Conservation (phyloP, 2,888 invertebrate genomes). For the Orthosia incerta region DNA sequence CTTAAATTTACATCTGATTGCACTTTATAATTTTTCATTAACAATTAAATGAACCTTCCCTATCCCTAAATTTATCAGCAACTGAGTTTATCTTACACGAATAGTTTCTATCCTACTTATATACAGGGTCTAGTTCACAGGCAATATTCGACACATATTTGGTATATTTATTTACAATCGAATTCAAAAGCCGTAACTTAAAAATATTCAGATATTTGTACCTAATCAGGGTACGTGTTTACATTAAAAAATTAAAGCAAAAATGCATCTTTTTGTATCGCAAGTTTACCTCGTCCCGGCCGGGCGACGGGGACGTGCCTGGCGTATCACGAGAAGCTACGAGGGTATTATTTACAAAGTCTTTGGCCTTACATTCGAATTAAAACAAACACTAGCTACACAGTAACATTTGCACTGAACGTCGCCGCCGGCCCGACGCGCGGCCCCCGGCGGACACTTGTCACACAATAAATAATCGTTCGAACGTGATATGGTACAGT, state of each 20-base stretch:
- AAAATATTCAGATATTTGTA: constrained; percentile 87
- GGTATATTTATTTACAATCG: constrained; percentile 90
- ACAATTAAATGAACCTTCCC: constrained; percentile 82
- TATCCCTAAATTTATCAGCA: constrained; percentile 77
- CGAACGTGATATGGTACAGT: constrained; percentile 67
- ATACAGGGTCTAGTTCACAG: constrained; percentile 80
- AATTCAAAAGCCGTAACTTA: constrained; percentile 84
- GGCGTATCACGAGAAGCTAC: constrained; percentile 78
- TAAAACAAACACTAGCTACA: constrained; percentile 79
- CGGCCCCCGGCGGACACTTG: constrained; percentile 40
- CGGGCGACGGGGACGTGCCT: constrained; percentile 71
- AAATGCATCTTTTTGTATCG: constrained; percentile 89
- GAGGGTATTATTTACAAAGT: constrained; percentile 86
- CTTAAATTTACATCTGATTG: constrained; percentile 90
- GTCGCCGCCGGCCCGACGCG: constrained; percentile 65
- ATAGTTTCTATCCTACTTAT: constrained; percentile 82
- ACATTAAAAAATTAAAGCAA: constrained; percentile 88
- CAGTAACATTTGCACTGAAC: constrained; percentile 79
- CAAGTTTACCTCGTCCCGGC: constrained; percentile 78
- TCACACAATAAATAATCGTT: constrained; percentile 75
- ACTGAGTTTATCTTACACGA: constrained; percentile 81
- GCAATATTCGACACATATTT: constrained; percentile 86
- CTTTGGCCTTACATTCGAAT: constrained; percentile 89
- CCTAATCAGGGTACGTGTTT: constrained; percentile 84
- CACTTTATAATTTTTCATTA: constrained; percentile 87